Conservation (phyloP, 2,888 invertebrate species). For the Erebia epiphron region DNA sequence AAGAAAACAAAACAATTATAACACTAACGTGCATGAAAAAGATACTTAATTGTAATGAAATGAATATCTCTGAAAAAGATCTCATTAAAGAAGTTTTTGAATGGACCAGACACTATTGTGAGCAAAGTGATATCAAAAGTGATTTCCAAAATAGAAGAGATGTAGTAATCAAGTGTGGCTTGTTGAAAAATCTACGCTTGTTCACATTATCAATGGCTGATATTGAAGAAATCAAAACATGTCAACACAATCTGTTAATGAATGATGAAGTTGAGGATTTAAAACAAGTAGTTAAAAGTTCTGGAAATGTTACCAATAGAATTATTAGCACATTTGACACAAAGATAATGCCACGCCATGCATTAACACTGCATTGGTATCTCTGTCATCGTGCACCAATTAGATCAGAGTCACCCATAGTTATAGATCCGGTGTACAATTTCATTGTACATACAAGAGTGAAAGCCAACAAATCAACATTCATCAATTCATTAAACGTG, state of each 20-base stretch:
- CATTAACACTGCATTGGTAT: slow-evolving; percentile 65
- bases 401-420: slow-evolving; percentile 67
- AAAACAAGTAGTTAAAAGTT: slow-evolving; percentile 29
- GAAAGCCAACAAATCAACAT: slow-evolving; percentile 72
- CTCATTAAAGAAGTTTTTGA: slow-evolving; percentile 78
- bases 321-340: slow-evolving; percentile 40
- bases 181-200: slow-evolving; percentile 75
- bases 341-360: slow-evolving; percentile 52
- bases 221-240: slow-evolving; percentile 61
- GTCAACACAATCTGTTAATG: slow-evolving; percentile 62
- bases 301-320: slow-evolving; percentile 42
- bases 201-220: slow-evolving; percentile 61
- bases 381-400: slow-evolving; percentile 69
- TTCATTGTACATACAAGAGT: slow-evolving; percentile 61
- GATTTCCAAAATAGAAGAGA: slow-evolving; percentile 71
- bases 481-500: slow-evolving; percentile 70
- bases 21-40: slow-evolving; percentile 73
- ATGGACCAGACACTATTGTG: slow-evolving; percentile 81
- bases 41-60: slow-evolving; percentile 75
- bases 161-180: slow-evolving; percentile 66
- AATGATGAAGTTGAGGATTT: slow-evolving; percentile 43
- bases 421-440: slow-evolving; percentile 62
- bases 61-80: slow-evolving; percentile 79
- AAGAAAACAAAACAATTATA: slow-evolving; percentile 74
- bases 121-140: slow-evolving; percentile 62